phyloP scores from a whole-genome alignment of 2,797 vertebrate species.

The Esox masquinongy region DNA sequence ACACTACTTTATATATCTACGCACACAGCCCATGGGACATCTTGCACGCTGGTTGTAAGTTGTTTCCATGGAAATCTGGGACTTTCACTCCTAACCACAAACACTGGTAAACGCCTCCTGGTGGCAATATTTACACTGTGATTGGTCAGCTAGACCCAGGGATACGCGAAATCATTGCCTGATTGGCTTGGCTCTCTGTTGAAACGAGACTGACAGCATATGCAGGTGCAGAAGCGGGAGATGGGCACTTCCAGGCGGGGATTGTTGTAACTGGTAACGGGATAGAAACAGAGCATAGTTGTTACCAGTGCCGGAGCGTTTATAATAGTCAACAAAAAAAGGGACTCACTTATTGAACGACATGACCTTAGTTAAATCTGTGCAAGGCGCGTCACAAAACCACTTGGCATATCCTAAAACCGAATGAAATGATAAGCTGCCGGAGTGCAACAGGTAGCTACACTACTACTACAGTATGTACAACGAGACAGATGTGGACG shows the following conservation, averaged over 20 bases:
- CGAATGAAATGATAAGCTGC: constrained; percentile 32
- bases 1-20: not conserved
- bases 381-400: constrained; percentile 20
- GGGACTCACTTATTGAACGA: not conserved
- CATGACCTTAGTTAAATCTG: constrained; percentile 12
- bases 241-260: constrained; percentile 34
- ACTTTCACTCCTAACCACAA: not conserved
- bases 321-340: not conserved
- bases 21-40: not conserved
- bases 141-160: constrained; percentile 26
- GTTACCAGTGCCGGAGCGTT: not conserved
- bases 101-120: constrained; percentile 9
- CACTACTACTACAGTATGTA: too few species aligned
- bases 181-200: constrained; percentile 34
- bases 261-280: not conserved
- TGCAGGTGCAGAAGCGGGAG: constrained; percentile 24
- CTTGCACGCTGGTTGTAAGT: constrained; percentile 2
- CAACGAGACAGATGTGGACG: not conserved
- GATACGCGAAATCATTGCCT: not conserved
- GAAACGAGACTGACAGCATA: constrained; percentile 9
- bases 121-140: not conserved
- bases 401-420: constrained; percentile 1
- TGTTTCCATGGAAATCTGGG: constrained; percentile 41
- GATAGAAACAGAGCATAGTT: not conserved
- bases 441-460: constrained; percentile 41